Evolutionary conservation across 2,888 invertebrate genomes (phyloP), one percentile per base, ranked within the genome.

Genomic region (Apodemia hepburni): DNA sequence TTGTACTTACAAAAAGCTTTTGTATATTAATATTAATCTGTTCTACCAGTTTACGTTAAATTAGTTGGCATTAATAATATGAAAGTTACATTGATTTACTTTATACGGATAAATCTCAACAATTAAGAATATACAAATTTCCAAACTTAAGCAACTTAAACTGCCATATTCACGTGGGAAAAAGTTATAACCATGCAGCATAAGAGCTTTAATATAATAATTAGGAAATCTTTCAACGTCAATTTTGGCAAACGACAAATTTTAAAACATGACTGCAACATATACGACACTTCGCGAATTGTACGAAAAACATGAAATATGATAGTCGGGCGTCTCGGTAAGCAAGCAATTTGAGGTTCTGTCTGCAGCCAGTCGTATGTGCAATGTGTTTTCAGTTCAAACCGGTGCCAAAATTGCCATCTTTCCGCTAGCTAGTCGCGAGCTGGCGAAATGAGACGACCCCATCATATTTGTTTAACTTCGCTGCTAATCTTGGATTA

Each of bases 301-400:
- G 76, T 74, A 77, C 75, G 73, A 78, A 78, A 78, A 71, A 78
- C 79, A 82, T 88, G 84, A 89, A 82, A 84, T 83, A 89, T 76
- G 75, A 74, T 73, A 69, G 75, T 67, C 79, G 75, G 66, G 77
- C 79, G 86, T 85, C 84, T 85, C 80, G 71, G 81, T 80, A 73
- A 80, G 87, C 85, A 85, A 87, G 87, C 85, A 85, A 87, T 88
- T 86, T 86, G 84, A 79, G 84, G 86, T 84, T 86, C 82, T 78
- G 79, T 76, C 79, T 77, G 74, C 77, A 69, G 66, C 65, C 64
- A 64, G 68, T 65, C 63, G 73, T 73, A 75, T 75, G 75, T 75
- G 77, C 76, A 75, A 74, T 79, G 76, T 80, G 77, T 80, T 77
- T 73, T 78, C 78, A 75, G 73, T 74, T 72, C 73, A 71, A 73